Percentiles rank a stretch among this genome's conserved stretches.
Conservation (phyloP, 2,797 vertebrate species). For the Spheniscus humboldti region DNA sequence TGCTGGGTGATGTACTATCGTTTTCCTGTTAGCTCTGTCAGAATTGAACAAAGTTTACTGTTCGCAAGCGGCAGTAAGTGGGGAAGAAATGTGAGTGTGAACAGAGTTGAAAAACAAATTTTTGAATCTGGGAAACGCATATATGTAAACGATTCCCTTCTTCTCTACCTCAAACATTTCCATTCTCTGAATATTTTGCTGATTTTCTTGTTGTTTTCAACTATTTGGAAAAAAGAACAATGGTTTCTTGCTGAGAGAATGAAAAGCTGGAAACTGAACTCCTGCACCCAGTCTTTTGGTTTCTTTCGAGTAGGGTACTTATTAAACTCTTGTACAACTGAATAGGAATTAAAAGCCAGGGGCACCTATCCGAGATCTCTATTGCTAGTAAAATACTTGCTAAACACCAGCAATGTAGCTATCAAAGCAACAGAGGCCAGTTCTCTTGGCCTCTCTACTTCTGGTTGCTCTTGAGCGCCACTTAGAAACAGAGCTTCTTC, state of each 20-base stretch:
- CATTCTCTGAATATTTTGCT: neutral
- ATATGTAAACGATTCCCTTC: neutral
- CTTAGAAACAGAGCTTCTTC: neutral
- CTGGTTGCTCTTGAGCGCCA: neutral
- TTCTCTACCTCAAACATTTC: neutral
- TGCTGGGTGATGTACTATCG: neutral
- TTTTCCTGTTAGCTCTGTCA: conserved; percentile 53
- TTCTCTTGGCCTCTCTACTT: neutral
- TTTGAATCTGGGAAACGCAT: neutral
- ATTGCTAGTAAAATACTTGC: neutral
- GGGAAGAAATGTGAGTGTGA: neutral
- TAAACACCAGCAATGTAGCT: neutral
- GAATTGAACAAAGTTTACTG: conserved; percentile 14
- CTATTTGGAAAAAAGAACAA: neutral
- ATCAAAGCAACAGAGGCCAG: neutral
- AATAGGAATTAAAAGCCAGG: neutral
- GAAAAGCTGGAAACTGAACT: neutral
- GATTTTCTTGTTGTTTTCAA: neutral
- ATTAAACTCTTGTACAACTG: neutral
- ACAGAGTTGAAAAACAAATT: neutral
- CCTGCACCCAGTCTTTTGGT: neutral
- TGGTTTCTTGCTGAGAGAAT: neutral
- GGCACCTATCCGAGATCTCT: neutral
- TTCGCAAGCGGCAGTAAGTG: neutral
- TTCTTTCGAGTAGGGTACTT: neutral